phyloP scores from a whole-genome alignment of 2,797 vertebrate genomes.

The Hippocampus kuda region DNA sequence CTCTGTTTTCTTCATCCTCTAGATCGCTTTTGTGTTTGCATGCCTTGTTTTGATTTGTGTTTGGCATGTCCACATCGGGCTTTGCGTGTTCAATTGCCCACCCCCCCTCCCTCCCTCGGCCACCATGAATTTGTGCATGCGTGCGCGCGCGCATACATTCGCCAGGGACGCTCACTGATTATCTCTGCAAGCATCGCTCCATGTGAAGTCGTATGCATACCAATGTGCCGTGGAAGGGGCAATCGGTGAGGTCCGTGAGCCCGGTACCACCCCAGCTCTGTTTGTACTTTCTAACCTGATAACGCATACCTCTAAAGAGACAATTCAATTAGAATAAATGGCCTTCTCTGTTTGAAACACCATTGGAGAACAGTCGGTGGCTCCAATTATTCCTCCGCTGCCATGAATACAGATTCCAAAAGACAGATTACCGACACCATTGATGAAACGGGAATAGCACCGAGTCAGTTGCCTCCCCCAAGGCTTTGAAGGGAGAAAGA shows the following conservation, averaged over 20 bases:
- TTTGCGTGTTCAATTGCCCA: constrained; percentile 13
- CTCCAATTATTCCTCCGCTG: constrained; percentile 25
- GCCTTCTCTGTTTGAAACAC: constrained; percentile 25
- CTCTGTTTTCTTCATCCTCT: constrained; percentile 54
- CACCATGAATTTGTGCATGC: background rate
- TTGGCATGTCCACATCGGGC: constrained; percentile 57
- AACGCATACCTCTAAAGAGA: constrained; percentile 29
- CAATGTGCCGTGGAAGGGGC: constrained; percentile 16
- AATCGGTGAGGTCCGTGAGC: constrained; percentile 20
- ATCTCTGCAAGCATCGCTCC: constrained; percentile 11
- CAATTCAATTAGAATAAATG: constrained; percentile 39
- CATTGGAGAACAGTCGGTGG: constrained; percentile 14
- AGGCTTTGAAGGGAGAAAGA: background rate
- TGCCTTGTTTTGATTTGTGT: constrained; percentile 60
- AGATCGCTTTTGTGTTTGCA: constrained; percentile 56
- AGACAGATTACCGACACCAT: background rate
- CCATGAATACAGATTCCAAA: constrained; percentile 17
- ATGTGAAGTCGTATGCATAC: constrained; percentile 22
- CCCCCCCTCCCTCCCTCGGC: too few relatives aligned
- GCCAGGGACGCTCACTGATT: constrained; percentile 5
- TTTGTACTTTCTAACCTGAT: constrained; percentile 29
- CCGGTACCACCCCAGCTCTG: constrained; percentile 28
- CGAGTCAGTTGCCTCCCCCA: background rate
- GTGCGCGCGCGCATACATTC: too few relatives aligned
- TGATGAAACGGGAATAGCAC: constrained; percentile 1